Conservation (phyloP, 37 sponge, comb jelly and placozoan genomes). For the Spongilla lacustris region DNA sequence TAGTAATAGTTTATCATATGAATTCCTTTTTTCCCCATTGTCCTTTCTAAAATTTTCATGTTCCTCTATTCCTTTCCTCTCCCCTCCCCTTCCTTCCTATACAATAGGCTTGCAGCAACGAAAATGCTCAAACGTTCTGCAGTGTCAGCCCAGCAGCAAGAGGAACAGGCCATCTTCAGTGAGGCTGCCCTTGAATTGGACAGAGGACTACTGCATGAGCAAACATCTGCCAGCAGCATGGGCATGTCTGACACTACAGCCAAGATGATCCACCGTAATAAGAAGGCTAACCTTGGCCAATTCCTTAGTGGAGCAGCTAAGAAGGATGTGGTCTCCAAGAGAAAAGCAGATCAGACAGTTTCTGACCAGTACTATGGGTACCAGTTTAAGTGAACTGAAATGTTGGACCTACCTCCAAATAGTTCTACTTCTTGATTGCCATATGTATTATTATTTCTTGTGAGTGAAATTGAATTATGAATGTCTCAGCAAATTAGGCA, state of each 20-base stretch:
- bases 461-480: background rate
- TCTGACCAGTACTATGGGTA: conserved; percentile 89
- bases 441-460: background rate
- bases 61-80: conserved; percentile 3
- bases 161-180: conserved; percentile 84
- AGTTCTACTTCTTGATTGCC: background rate
- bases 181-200: conserved; percentile 64
- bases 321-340: conserved; percentile 60
- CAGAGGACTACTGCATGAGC: conserved; percentile 45
- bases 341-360: conserved; percentile 73
- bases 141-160: conserved; percentile 75
- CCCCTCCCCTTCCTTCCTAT: conserved; percentile 7
- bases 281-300: conserved; percentile 77
- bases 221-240: conserved; percentile 32
- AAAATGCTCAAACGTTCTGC: conserved; percentile 75
- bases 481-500: background rate
- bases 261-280: conserved; percentile 77
- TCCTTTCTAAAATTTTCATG: background rate
- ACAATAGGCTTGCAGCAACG: conserved; percentile 56
- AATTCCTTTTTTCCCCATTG: background rate
- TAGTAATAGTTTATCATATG: background rate
- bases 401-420: background rate
- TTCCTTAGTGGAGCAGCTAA: conserved; percentile 88
- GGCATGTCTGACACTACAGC: conserved; percentile 60
- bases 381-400: conserved; percentile 49